A percentile compares a stretch with the other conserved stretches of the same genome.
phyloP scores from a whole-genome alignment of 2,888 invertebrate genomes.

The Laothoe populi region DNA sequence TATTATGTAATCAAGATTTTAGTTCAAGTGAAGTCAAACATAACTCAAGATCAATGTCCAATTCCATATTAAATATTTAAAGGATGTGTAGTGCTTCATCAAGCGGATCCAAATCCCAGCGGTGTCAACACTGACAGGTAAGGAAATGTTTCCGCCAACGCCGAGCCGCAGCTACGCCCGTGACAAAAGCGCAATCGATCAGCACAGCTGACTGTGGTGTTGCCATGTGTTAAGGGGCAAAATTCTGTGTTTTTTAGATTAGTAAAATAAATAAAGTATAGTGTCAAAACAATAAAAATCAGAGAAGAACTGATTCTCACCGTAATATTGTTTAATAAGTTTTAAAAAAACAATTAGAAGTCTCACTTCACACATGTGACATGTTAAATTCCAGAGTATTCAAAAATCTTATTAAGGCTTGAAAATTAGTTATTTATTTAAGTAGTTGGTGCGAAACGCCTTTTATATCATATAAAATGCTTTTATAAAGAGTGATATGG shows the following conservation, averaged over 20 bases:
- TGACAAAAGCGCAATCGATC: constrained; percentile 79
- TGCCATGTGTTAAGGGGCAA: constrained; percentile 5
- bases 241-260: neutral
- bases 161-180: constrained; percentile 53
- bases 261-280: too few relatives aligned
- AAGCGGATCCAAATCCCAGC: constrained; percentile 56
- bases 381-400: too few relatives aligned
- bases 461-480: too few relatives aligned
- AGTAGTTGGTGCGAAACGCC: too few relatives aligned
- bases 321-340: too few relatives aligned
- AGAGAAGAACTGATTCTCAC: too few relatives aligned
- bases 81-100: constrained; percentile 49
- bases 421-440: too few relatives aligned
- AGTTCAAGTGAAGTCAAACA: neutral
- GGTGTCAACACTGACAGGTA: constrained; percentile 60
- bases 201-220: constrained; percentile 47
- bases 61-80: constrained; percentile 10
- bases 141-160: constrained; percentile 70
- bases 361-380: too few relatives aligned
- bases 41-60: neutral
- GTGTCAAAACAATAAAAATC: too few relatives aligned
- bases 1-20: neutral
- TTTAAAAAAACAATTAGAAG: too few relatives aligned
- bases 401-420: too few relatives aligned
- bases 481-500: too few relatives aligned